Conservation (phyloP, 2,888 invertebrate genomes). For the Matsumyia berberina region DNA sequence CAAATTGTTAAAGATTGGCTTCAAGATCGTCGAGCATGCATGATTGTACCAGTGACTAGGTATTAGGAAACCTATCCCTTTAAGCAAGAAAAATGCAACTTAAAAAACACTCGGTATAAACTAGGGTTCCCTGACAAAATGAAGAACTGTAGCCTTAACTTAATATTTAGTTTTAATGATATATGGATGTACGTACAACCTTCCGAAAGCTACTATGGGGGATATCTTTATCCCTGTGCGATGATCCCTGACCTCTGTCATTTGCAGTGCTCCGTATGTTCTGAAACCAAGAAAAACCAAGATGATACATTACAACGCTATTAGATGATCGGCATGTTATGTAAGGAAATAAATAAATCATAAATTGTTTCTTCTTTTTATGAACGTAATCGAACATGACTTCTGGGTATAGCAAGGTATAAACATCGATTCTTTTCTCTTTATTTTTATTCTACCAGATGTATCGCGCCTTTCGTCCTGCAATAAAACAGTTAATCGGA, state of each 20-base stretch:
- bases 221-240: constrained; percentile 46
- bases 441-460: constrained; percentile 7
- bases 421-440: constrained; percentile 26
- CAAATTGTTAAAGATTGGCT: no score
- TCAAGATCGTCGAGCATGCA: no score
- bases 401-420: constrained; percentile 22
- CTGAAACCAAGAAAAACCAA: constrained; percentile 53
- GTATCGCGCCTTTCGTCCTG: constrained; percentile 45
- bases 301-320: neutral
- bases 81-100: no score
- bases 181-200: constrained; percentile 39
- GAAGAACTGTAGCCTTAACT: no score
- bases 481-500: constrained; percentile 72
- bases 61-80: no score
- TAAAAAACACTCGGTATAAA: no score
- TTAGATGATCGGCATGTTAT: neutral
- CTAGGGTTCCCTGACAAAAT: no score
- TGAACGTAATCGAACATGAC: constrained; percentile 20
- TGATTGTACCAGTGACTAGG: no score
- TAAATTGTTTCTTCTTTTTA: neutral
- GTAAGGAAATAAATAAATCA: neutral
- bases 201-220: constrained; percentile 35
- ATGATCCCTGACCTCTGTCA: constrained; percentile 42
- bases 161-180: no score
- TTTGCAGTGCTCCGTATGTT: constrained; percentile 17